Percentiles rank a stretch among this genome's conserved stretches.
Conservation (phyloP, 2,888 invertebrate genomes). For the Orchestes rusci region DNA sequence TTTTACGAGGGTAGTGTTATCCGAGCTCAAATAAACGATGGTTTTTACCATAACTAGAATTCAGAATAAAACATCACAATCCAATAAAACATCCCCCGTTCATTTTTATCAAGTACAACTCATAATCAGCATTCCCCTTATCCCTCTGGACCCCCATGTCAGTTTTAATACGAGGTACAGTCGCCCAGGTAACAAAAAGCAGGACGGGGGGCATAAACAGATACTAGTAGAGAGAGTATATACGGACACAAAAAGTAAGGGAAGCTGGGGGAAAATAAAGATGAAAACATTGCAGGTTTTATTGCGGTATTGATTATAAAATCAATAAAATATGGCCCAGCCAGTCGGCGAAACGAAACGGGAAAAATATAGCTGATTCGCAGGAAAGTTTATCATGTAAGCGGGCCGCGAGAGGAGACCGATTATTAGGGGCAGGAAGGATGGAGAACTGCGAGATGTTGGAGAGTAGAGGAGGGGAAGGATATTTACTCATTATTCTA, state of each 20-base stretch:
- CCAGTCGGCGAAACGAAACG: conserved; percentile 38
- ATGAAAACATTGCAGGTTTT: conserved; percentile 49
- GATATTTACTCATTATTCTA: too few relatives aligned
- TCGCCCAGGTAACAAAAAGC: conserved; percentile 25
- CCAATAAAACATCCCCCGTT: conserved; percentile 14
- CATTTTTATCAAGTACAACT: conserved; percentile 18
- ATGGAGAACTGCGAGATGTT: too few relatives aligned
- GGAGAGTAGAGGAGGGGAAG: too few relatives aligned
- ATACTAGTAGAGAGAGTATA: conserved; percentile 20
- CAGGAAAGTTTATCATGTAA: conserved; percentile 21
- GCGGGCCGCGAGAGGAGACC: neutral
- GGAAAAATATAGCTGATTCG: conserved; percentile 45
- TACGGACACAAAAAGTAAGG: conserved; percentile 27
- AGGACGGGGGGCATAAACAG: conserved; percentile 19
- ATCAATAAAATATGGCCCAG: conserved; percentile 47
- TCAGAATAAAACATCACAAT: too few relatives aligned
- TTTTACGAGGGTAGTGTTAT: too few relatives aligned
- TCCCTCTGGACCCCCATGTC: conserved; percentile 8
- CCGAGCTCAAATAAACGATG: too few relatives aligned
- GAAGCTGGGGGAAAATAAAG: conserved; percentile 45
- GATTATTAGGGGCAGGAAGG: neutral
- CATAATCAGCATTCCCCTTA: conserved; percentile 12
- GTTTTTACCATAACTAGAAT: too few relatives aligned
- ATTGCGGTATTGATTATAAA: conserved; percentile 50
- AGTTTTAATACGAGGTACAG: conserved; percentile 18